phyloP scores from a whole-genome alignment of 2,797 vertebrate genomes.

The Chelon labrosus region DNA sequence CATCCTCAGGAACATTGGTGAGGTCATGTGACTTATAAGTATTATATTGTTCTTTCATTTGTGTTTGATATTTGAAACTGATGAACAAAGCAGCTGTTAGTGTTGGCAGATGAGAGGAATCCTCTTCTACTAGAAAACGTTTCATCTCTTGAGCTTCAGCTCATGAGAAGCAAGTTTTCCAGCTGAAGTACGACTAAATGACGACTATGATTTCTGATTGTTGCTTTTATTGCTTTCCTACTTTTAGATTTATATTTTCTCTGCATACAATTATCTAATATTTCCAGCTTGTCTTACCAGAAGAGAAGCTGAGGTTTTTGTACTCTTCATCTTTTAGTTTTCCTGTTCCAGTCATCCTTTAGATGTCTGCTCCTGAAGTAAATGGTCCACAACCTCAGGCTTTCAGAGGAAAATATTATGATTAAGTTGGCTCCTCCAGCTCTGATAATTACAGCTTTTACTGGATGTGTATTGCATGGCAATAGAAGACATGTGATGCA shows the following conservation, averaged over 20 bases:
- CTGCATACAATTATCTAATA: conserved; percentile 30
- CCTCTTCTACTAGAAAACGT: conserved; percentile 38
- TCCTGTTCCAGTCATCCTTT: conserved; percentile 41
- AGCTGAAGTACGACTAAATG: conserved; percentile 25
- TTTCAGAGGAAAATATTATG: conserved; percentile 67
- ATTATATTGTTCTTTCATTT: conserved; percentile 28
- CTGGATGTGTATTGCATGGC: conserved; percentile 21
- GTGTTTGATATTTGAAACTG: conserved; percentile 41
- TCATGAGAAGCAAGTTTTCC: conserved; percentile 54
- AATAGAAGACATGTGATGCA: conserved; percentile 23
- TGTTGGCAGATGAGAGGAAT: conserved; percentile 37
- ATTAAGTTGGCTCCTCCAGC: conserved; percentile 51
- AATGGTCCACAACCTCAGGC: conserved; percentile 59
- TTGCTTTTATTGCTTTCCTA: conserved; percentile 53
- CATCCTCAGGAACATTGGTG: not conserved
- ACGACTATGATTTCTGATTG: conserved; percentile 13
- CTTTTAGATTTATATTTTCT: conserved; percentile 31
- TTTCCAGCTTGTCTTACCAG: conserved; percentile 37
- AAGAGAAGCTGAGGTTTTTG: conserved; percentile 39
- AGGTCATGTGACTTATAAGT: conserved; percentile 40
- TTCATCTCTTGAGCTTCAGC: conserved; percentile 37
- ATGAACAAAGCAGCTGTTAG: conserved; percentile 61
- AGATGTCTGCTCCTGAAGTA: conserved; percentile 51
- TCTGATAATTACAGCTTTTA: conserved; percentile 59
- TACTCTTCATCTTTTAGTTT: conserved; percentile 30